These are phyloP conservation scores for Athene noctua DNA, from an alignment of 2,113 vertebrate species.

Conservation along the genomic window DNA sequence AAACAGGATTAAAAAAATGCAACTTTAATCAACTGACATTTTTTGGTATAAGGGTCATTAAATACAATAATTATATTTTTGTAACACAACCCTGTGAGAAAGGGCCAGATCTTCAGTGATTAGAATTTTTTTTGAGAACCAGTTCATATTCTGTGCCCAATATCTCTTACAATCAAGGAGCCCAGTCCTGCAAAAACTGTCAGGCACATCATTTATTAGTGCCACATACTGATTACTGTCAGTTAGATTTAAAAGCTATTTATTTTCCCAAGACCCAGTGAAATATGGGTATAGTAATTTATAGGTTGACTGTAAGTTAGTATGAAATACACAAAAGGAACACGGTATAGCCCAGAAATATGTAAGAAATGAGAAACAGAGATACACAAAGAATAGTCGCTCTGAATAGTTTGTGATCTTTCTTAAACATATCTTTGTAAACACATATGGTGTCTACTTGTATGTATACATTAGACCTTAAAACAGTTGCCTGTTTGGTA, in stretches of 20 bases:
- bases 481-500: neutral
- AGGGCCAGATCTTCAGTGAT: neutral
- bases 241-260: neutral
- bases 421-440: neutral
- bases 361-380: neutral
- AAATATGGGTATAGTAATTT: neutral
- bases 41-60: neutral
- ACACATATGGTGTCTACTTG: neutral
- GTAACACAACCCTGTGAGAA: neutral
- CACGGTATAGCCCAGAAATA: neutral
- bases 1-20: neutral
- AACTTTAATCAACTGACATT: neutral
- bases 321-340: neutral
- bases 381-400: accelerated
- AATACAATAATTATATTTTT: neutral
- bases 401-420: neutral
- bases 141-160: neutral
- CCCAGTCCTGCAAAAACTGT: neutral
- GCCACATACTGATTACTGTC: neutral
- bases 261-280: neutral
- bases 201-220: neutral
- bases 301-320: neutral
- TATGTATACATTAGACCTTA: neutral
- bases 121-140: neutral
- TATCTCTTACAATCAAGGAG: neutral